These are phyloP conservation scores for Coronaproctus castanopsis DNA, from an alignment of 2,888 invertebrate species.

Conservation along the genomic window DNA sequence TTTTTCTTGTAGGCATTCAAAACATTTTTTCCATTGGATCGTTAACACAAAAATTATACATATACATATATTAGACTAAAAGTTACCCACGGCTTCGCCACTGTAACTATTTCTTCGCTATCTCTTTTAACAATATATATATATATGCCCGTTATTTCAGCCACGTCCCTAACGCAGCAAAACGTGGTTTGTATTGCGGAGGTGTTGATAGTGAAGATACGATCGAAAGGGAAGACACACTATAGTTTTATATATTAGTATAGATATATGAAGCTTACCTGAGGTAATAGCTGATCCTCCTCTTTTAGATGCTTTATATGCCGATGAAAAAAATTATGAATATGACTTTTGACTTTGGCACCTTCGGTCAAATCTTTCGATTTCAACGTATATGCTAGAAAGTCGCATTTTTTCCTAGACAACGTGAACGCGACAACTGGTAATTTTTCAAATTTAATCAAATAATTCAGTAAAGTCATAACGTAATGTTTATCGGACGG, in stretches of 20 bases:
- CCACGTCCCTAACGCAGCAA: too few species aligned
- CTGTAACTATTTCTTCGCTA: too few species aligned
- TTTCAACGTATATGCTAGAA: constrained; percentile 34
- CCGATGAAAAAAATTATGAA: constrained; percentile 65
- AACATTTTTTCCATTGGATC: too few species aligned
- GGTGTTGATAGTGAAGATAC: too few species aligned
- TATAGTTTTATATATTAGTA: too few species aligned
- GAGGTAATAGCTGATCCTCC: constrained; percentile 71
- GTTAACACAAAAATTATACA: too few species aligned
- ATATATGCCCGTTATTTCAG: too few species aligned
- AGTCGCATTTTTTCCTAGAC: constrained; percentile 63
- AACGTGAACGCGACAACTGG: constrained; percentile 90
- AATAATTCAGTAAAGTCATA: constrained; percentile 51
- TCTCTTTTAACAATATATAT: too few species aligned
- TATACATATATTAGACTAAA: too few species aligned
- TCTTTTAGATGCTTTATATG: constrained; percentile 65
- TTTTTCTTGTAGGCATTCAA: too few species aligned
- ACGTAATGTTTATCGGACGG: constrained; percentile 56
- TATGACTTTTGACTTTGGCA: constrained; percentile 60
- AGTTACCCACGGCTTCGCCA: too few species aligned
- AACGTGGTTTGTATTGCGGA: too few species aligned
- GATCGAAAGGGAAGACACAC: neutral
- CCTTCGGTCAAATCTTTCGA: constrained; percentile 34
- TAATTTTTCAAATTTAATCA: constrained; percentile 58
- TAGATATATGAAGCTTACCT: constrained; percentile 31